Evolutionary conservation across 2,113 vertebrate species (phyloP), one percentile per base, ranked within the genome.

Genomic region (Rhodinocichla rosea): DNA sequence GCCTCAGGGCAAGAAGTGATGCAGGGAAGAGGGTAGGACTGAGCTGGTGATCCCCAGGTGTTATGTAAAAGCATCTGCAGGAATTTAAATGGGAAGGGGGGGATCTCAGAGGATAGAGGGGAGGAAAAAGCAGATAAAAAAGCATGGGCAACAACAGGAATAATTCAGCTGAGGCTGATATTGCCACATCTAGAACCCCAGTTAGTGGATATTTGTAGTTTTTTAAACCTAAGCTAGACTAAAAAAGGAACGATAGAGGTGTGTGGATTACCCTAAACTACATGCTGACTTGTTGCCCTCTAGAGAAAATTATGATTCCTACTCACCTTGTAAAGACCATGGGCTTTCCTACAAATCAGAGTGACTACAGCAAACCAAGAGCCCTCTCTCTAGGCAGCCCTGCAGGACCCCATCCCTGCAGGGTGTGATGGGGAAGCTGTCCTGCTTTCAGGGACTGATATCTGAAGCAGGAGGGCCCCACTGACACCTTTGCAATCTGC

Each of bases 251-350:
- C 33, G 33, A 39, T 3, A 44, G 13, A 80, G 3, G 16, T 30
- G 8, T 35, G 15, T 69, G 27, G 4, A 44, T 90, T 86, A 37
- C 32, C 8, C 32, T 26, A 27, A 40, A 67, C 20, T 47, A 8
- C 1, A 1, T 3, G 6, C 23, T n/a, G 26, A 86, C 16, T 15
- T 17, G 19, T 39, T 64, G 13, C 4, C 4, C 4, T n/a, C 18
- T n/a, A n/a, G 8, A 83, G 42, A 42, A 76, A 70, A 24, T 4
- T 5, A 9, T 13, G 13, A 45, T 19, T 82, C 6, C 7, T 55
- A 5, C 15, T 77, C 3, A 0, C 13, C 4, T 35, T 52, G 4
- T n/a, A 76, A 92, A 68, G 47, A 27, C 37, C n/a, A 18, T 1
- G 14, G 17, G 40, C 10, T n/a, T 26, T 45, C 62, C 52, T 64